Conservation (phyloP, 2,888 invertebrate species). For the Ypsolopha scabrella region DNA sequence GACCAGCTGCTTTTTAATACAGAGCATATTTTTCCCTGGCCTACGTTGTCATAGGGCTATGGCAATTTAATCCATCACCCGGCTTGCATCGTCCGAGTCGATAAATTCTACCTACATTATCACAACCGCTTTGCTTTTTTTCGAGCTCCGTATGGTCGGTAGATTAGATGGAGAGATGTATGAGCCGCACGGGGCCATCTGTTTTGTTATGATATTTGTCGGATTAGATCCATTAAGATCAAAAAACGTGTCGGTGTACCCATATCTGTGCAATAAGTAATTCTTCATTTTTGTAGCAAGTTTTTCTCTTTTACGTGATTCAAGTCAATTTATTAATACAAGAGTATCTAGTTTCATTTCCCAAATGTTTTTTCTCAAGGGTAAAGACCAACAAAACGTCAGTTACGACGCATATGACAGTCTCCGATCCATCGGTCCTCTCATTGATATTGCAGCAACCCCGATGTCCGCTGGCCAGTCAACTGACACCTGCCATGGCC, state of each 20-base stretch:
- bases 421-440: slow-evolving; percentile 4
- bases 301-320: no score
- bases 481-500: slow-evolving; percentile 29
- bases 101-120: slow-evolving; percentile 67
- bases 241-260: no score
- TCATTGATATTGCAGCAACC: slow-evolving; percentile 20
- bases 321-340: no score
- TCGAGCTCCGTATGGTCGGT: slow-evolving; percentile 13
- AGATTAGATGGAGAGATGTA: slow-evolving; percentile 1
- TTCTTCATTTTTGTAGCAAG: no score
- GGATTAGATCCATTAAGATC: no score
- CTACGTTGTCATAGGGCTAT: slow-evolving; percentile 68
- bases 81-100: slow-evolving; percentile 47
- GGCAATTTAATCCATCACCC: slow-evolving; percentile 72
- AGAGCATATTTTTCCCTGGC: slow-evolving; percentile 64
- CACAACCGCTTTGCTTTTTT: slow-evolving; percentile 61
- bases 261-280: no score
- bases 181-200: not conserved
- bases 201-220: no score
- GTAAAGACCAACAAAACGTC: not conserved
- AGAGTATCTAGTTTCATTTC: no score
- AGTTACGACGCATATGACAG: no score
- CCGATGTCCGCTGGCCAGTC: slow-evolving; percentile 19
- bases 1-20: slow-evolving; percentile 69
- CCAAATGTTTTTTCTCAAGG: no score